Percentiles rank a stretch among this genome's conserved stretches.
phyloP scores from a whole-genome alignment of 2,113 vertebrate species.

The Genyomyrus donnyi region DNA sequence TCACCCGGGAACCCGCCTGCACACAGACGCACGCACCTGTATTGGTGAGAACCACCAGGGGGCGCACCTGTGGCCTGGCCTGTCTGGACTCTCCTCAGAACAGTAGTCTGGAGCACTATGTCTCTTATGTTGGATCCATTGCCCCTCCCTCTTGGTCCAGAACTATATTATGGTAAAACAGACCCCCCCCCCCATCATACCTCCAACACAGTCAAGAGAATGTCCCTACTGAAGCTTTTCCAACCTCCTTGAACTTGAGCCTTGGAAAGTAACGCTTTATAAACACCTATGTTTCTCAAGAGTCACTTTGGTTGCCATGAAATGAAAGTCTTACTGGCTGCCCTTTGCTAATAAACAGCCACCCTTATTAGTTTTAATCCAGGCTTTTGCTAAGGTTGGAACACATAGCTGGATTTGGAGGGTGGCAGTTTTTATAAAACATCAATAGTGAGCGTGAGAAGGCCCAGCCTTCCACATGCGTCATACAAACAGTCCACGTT shows the following conservation, averaged over 20 bases:
- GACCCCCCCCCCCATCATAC: background rate
- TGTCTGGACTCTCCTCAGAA: background rate
- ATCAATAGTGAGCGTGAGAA: background rate
- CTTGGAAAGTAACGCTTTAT: background rate
- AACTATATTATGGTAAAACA: background rate
- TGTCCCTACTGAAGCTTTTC: background rate
- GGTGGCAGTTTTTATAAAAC: background rate
- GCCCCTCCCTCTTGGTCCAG: background rate
- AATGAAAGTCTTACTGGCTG: background rate
- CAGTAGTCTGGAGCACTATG: background rate
- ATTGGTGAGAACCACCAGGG: constrained; percentile 64
- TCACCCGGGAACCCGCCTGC: constrained; percentile 71
- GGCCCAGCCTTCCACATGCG: background rate
- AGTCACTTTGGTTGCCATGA: background rate
- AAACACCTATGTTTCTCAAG: background rate
- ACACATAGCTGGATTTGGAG: background rate
- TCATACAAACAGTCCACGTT: background rate
- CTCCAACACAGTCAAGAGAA: background rate
- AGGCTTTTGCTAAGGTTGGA: background rate
- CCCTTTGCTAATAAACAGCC: background rate
- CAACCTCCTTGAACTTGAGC: background rate
- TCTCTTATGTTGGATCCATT: background rate
- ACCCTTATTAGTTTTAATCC: background rate
- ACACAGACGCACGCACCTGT: constrained; percentile 83
- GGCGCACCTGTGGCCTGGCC: background rate